These are phyloP conservation scores for Drosophila engyochracea DNA, from an alignment of 2,888 invertebrate genomes.

Conservation along the genomic window DNA sequence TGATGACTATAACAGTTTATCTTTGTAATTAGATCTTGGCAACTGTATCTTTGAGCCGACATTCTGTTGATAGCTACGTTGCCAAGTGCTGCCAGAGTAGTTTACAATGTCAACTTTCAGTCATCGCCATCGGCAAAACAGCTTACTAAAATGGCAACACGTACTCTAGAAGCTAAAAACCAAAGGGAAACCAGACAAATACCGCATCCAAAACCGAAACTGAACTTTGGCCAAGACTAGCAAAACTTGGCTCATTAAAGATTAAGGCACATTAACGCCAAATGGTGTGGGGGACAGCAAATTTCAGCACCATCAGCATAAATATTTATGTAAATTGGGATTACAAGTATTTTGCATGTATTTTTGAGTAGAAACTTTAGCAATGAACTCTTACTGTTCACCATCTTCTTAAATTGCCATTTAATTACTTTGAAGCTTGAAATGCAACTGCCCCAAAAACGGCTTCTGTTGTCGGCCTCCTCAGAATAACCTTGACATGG, in stretches of 20 bases:
- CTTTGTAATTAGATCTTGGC: constrained; percentile 72
- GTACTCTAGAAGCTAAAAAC: constrained; percentile 33
- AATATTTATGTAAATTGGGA: constrained; percentile 80
- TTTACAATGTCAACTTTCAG: constrained; percentile 52
- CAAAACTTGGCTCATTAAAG: constrained; percentile 78
- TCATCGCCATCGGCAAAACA: constrained; percentile 28
- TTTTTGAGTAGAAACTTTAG: constrained; percentile 55
- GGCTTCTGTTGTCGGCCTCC: constrained; percentile 12
- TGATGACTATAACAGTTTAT: constrained; percentile 55
- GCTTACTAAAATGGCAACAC: constrained; percentile 49
- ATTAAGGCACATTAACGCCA: constrained; percentile 78
- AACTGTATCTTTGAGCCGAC: constrained; percentile 38
- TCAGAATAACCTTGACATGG: constrained; percentile 32
- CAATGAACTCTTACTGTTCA: constrained; percentile 14
- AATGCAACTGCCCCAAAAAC: constrained; percentile 37
- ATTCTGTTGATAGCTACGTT: constrained; percentile 30
- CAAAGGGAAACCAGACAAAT: constrained; percentile 23
- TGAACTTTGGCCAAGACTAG: constrained; percentile 46
- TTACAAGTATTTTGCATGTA: constrained; percentile 72
- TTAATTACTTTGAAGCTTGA: constrained; percentile 62
- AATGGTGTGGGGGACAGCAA: constrained; percentile 43
- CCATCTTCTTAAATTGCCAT: constrained; percentile 51
- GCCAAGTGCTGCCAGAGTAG: constrained; percentile 45
- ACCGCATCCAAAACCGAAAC: constrained; percentile 9
- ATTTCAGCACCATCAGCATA: constrained; percentile 73